Percentiles rank a stretch among this genome's conserved stretches.
Conservation (phyloP, 2,797 vertebrate species). For the Enoplosus armatus region DNA sequence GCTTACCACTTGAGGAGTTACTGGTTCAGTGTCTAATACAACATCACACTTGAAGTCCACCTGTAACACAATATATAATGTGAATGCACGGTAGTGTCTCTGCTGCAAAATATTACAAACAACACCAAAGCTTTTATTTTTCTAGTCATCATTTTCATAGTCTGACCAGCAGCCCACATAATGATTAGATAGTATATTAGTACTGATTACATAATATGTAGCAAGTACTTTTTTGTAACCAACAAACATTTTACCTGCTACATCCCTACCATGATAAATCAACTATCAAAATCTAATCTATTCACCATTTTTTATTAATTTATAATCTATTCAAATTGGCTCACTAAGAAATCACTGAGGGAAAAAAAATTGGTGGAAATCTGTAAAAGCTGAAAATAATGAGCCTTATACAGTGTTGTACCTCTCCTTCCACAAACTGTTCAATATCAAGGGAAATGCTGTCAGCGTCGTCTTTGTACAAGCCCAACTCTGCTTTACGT, state of each 20-base stretch:
- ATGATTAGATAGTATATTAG: neutral
- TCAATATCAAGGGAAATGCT: conserved; percentile 69
- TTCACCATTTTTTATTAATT: neutral
- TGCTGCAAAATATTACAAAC: neutral
- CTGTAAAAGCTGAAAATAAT: neutral
- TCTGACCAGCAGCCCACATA: neutral
- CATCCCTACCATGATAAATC: neutral
- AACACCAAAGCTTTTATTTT: neutral
- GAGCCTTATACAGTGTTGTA: conserved; percentile 33
- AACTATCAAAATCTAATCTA: neutral
- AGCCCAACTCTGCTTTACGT: conserved; percentile 87
- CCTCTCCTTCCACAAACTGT: conserved; percentile 75
- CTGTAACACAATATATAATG: conserved; percentile 62
- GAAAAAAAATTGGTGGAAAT: neutral
- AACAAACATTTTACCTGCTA: neutral
- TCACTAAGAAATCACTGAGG: neutral
- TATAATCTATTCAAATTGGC: neutral
- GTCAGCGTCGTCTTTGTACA: conserved; percentile 68
- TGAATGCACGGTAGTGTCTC: conserved; percentile 9
- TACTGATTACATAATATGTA: neutral
- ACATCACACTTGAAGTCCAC: conserved; percentile 82
- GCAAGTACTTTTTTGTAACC: neutral
- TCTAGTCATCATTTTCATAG: neutral
- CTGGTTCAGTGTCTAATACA: conserved; percentile 78
- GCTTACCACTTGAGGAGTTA: conserved; percentile 61